Evolutionary conservation across 2,113 vertebrate genomes (phyloP).

Genomic region (Pogonocichla stellata): DNA sequence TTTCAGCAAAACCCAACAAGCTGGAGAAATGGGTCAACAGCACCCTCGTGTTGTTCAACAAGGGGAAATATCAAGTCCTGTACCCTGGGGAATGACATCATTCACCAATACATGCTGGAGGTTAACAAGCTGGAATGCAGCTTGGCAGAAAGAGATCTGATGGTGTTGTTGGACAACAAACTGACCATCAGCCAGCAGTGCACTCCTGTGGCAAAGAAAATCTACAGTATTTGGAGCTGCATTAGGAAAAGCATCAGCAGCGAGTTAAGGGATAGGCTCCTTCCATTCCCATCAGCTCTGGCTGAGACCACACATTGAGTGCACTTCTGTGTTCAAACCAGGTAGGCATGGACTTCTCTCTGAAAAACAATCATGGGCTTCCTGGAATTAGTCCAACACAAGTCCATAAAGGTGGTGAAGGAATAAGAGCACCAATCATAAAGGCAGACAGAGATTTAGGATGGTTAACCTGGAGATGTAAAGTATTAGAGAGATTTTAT

Average conservation of each 20-base stretch:
- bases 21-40: not conserved
- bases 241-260: not conserved
- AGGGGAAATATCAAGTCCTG: not conserved
- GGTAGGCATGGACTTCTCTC: not conserved
- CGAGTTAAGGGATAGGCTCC: accelerated
- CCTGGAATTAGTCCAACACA: not conserved
- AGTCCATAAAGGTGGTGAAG: not conserved
- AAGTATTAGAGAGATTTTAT: not conserved
- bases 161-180: not conserved
- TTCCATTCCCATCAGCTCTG: not conserved
- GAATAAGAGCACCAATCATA: not conserved
- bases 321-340: not conserved
- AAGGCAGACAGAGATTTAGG: not conserved
- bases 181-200: not conserved
- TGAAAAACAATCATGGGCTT: not conserved
- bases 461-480: too few relatives aligned
- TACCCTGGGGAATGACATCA: not conserved
- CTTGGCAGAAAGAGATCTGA: not conserved
- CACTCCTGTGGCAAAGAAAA: not conserved
- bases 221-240: not conserved
- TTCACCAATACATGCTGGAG: not conserved
- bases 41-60: not conserved
- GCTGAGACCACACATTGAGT: not conserved
- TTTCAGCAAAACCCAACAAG: not conserved
- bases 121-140: not conserved